Percentiles rank a stretch among this genome's conserved stretches.
Conservation (phyloP, 2,888 invertebrate genomes). For the Saturnia japonica region DNA sequence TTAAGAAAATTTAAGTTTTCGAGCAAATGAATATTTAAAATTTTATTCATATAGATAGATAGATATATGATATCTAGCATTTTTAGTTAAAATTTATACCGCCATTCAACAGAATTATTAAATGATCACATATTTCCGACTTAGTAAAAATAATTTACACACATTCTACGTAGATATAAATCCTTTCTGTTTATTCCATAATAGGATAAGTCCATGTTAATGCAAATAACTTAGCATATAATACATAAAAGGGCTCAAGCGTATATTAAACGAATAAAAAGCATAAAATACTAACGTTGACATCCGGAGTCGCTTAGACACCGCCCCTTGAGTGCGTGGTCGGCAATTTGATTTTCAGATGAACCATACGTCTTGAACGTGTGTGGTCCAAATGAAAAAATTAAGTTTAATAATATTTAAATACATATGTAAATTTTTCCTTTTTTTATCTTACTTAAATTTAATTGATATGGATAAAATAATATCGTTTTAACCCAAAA, state of each 20-base stretch:
- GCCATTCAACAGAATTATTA: not conserved
- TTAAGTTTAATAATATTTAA: slow-evolving; percentile 26
- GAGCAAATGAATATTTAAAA: too few species aligned
- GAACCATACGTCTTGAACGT: slow-evolving; percentile 40
- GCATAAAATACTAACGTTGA: slow-evolving; percentile 40
- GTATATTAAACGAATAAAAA: slow-evolving; percentile 11
- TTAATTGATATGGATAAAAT: too few species aligned
- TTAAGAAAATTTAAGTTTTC: too few species aligned
- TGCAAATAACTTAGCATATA: slow-evolving; percentile 14
- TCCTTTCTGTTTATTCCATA: not conserved
- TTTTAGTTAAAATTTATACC: too few species aligned
- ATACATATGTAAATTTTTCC: slow-evolving; percentile 15
- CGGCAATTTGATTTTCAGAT: slow-evolving; percentile 78
- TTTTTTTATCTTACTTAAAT: too few species aligned
- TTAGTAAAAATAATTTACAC: not conserved
- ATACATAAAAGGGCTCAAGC: slow-evolving; percentile 4
- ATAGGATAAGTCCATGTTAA: slow-evolving; percentile 17
- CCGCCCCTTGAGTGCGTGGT: slow-evolving; percentile 52
- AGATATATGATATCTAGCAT: too few species aligned
- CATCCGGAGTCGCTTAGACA: slow-evolving; percentile 49
- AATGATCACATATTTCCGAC: not conserved
- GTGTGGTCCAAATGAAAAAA: slow-evolving; percentile 39
- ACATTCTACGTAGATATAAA: not conserved
- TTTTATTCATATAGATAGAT: too few species aligned
- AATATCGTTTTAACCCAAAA: too few species aligned